Conservation (phyloP, 37 sponge, comb jelly and placozoan species). For the Crambe crambe region DNA sequence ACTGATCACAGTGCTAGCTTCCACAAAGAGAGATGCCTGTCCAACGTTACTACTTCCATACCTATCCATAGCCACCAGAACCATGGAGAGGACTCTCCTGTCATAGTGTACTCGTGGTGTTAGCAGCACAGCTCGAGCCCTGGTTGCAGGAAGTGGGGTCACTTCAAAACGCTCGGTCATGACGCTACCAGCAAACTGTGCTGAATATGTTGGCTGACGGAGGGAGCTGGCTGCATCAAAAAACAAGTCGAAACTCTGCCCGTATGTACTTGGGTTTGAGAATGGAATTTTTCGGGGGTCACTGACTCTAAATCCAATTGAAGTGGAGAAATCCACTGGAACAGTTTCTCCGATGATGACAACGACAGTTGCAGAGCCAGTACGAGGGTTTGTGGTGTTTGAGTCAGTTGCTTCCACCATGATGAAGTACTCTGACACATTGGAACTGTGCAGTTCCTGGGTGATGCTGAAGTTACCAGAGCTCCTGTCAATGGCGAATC, state of each 20-base stretch:
- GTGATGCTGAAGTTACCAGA: constrained; percentile 24
- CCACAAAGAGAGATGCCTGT: constrained; percentile 14
- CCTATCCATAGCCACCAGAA: constrained; percentile 29
- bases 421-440: constrained; percentile 24
- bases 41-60: constrained; percentile 27
- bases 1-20: constrained; percentile 3
- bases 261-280: constrained; percentile 1
- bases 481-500: constrained; percentile 10
- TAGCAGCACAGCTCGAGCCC: constrained; percentile 20
- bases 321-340: constrained; percentile 48
- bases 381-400: constrained; percentile 14
- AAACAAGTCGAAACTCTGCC: constrained; percentile 40
- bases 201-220: constrained; percentile 6
- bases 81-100: constrained; percentile 13
- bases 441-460: neutral
- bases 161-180: neutral
- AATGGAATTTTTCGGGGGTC: neutral
- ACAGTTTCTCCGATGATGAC: constrained; percentile 64
- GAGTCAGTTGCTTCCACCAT: constrained; percentile 48
- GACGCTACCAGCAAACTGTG: constrained; percentile 17
- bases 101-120: constrained; percentile 40
- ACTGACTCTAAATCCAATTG: constrained; percentile 47
- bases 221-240: neutral
- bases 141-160: constrained; percentile 34
- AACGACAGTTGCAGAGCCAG: constrained; percentile 41